phyloP scores from a whole-genome alignment of 2,113 vertebrate species.

The Telmatochromis brachygnathus region DNA sequence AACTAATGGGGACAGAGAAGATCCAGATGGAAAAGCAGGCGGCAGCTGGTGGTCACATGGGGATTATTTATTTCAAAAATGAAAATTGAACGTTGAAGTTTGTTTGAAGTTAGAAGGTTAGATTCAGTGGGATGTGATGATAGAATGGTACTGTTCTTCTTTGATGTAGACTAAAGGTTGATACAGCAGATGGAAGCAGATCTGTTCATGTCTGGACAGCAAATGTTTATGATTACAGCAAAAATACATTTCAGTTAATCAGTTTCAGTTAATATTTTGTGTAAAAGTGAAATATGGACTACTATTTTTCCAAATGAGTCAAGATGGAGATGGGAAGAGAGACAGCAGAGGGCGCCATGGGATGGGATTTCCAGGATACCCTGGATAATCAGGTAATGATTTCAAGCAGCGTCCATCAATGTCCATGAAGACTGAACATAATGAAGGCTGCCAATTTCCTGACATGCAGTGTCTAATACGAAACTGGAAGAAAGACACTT shows the following conservation, averaged over 20 bases:
- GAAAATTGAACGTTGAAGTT: conserved; percentile 58
- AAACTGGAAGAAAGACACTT: not conserved
- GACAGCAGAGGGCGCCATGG: conserved; percentile 59
- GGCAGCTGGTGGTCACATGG: conserved; percentile 59
- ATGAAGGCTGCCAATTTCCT: not conserved
- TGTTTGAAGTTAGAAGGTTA: conserved; percentile 50
- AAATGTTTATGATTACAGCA: conserved; percentile 40
- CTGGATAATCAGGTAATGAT: conserved; percentile 45
- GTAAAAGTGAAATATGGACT: conserved; percentile 23
- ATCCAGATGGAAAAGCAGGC: conserved; percentile 68
- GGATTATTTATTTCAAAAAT: conserved; percentile 60
- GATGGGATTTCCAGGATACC: conserved; percentile 47
- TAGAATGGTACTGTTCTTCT: conserved; percentile 39
- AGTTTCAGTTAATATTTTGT: conserved; percentile 20
- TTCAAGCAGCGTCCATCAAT: conserved; percentile 28
- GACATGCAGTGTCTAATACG: conserved; percentile 22
- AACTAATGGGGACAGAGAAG: conserved; percentile 47
- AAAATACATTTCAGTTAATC: conserved; percentile 17
- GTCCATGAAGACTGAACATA: conserved; percentile 22
- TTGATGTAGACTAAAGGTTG: conserved; percentile 40
- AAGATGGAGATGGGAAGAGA: conserved; percentile 47
- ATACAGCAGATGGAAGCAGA: conserved; percentile 50
- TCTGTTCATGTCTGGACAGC: conserved; percentile 45
- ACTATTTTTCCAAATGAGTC: conserved; percentile 39
- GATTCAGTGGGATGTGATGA: conserved; percentile 68